phyloP scores from a whole-genome alignment of 2,113 vertebrate species.

The Thymallus thymallus region DNA sequence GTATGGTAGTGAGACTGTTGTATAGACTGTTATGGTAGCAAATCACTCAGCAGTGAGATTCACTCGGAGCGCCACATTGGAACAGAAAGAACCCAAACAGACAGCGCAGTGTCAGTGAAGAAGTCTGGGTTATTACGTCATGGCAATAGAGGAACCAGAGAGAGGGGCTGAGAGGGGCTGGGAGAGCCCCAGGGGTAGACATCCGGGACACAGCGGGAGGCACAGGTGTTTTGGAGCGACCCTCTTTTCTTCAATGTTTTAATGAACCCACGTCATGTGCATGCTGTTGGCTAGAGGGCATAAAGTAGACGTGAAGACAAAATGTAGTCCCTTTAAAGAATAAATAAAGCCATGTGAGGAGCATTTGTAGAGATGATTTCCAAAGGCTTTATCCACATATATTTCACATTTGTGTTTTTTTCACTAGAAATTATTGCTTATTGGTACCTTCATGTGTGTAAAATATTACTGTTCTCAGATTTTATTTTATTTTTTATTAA shows the following conservation, averaged over 20 bases:
- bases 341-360: constrained; percentile 16
- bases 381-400: too few relatives aligned
- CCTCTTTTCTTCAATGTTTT: constrained; percentile 38
- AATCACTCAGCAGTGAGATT: not conserved
- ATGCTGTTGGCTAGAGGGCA: not conserved
- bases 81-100: not conserved
- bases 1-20: too few relatives aligned
- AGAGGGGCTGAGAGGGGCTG: constrained; percentile 14
- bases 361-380: too few relatives aligned
- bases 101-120: not conserved
- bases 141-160: not conserved
- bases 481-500: too few relatives aligned
- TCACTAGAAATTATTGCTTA: too few relatives aligned
- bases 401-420: too few relatives aligned
- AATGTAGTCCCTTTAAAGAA: not conserved
- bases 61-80: not conserved
- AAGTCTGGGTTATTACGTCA: not conserved
- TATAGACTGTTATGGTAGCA: not conserved
- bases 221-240: constrained; percentile 59
- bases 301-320: not conserved
- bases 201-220: constrained; percentile 43
- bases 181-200: constrained; percentile 60
- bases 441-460: too few relatives aligned
- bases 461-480: too few relatives aligned
- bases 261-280: constrained; percentile 35